Conservation (phyloP, 2,113 vertebrate species). For the Xerus inauris region DNA sequence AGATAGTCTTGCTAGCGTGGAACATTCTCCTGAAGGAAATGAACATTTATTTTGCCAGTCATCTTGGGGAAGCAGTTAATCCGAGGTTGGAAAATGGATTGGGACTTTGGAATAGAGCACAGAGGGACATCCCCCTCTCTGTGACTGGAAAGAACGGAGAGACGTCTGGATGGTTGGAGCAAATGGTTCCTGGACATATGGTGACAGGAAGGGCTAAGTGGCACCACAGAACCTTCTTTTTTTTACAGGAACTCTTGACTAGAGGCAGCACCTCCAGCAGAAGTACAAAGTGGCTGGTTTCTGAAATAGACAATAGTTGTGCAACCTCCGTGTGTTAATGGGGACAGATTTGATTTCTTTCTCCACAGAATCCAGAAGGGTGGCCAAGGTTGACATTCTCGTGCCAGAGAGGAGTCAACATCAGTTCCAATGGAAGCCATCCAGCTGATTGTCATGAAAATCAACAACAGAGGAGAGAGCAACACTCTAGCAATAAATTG, state of each 20-base stretch:
- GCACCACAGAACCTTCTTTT: background rate
- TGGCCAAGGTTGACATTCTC: accelerated
- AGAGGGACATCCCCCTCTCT: background rate
- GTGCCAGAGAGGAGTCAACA: accelerated
- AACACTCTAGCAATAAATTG: background rate
- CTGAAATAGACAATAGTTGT: background rate
- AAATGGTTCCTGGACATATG: no score
- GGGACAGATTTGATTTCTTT: background rate
- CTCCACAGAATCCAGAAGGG: background rate
- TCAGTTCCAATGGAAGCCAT: background rate
- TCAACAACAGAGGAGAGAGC: background rate
- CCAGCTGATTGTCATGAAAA: background rate
- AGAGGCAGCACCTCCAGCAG: background rate
- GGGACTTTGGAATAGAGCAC: background rate
- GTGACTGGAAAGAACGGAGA: background rate
- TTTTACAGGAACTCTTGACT: background rate
- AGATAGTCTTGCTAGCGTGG: background rate
- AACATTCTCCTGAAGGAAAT: background rate
- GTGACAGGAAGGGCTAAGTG: background rate
- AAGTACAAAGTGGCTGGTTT: background rate
- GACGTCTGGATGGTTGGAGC: no score
- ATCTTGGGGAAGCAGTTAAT: background rate
- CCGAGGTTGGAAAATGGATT: background rate
- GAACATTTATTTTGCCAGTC: background rate
- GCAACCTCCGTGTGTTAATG: background rate